Evolutionary conservation across 2,888 invertebrate genomes (phyloP), one percentile per base, ranked within the genome.

Genomic region (Buathra laborator): DNA sequence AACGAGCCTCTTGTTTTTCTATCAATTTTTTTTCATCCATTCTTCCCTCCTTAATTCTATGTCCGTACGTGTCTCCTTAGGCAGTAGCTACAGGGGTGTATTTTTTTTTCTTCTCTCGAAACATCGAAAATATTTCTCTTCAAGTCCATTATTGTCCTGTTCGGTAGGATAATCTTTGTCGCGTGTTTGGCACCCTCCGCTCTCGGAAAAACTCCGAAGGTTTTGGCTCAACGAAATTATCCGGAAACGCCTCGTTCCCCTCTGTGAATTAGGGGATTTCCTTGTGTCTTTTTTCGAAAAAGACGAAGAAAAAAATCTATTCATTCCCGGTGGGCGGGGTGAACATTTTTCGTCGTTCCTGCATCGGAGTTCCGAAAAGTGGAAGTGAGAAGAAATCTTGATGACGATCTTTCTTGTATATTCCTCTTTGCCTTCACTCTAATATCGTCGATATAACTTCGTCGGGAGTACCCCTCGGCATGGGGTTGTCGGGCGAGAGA

Each of bases 201-300:
- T 71, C 71, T 71, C 66, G 53, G 77, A 19, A 19, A 66, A 53
- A 43, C 86, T 87, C 79, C n/a, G 70, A n/a, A 87, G 75, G 56
- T 74, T 70, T 75, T 56, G 53, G 68, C 37, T 37, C 37, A 9
- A 37, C 37, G 68, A 87, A 89, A 90, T 86, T 88, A 88, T 89
- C 90, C 91, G 91, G 91, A 92, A 91, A 90, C 89, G 89, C 88
- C 86, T 88, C 19, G 89, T 88, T 89, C 88, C 81, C 88, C 86
- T 85, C 87, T 88, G 85, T 89, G 89, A 91, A 89, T 91, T 89
- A 89, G 88, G 79, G 81, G 56, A 81, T 43, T 48, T 71, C 62
- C 43, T 72, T 56, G 66, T 19, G 29, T 51, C 51, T 76, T 48
- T 56, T 62, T 81, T 24, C 3, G 29, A 37, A 29, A 81, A 43